Base-by-base conservation (phyloP, 1,140 invertebrate species). In the Diuraphis noxia region DNA sequence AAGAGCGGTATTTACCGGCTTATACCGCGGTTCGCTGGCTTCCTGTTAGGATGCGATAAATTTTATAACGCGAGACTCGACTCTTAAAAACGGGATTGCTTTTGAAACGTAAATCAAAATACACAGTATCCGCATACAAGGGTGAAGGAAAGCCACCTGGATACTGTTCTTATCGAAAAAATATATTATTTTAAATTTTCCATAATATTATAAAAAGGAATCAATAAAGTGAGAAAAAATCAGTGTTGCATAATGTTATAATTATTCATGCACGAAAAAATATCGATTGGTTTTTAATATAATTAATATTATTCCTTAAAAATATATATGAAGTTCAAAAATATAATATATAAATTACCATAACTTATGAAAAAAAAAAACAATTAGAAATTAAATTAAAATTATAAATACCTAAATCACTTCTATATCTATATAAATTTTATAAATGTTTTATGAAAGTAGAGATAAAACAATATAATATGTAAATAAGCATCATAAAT, bases 41-140 rank as follows among this genome's bases (percentile, higher is more conserved):
- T 91, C 41, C 89, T 82, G 89, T 91, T 91, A 25, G 72, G 77
- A 81, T 41, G 89, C 77, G 89, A 91, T 91, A 91, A 91, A 91
- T 91, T 91, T 52, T 30, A 43, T 17, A 91, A 38, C 41, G 89
- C 72, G 72, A 77, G 63, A 46, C 63, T 34, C 41, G 89, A 91
- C 89, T 91, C 89, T 82, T 81, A 91, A 91, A 90, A 91, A 81
- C 72, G 46, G 89, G 89, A 91, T 91, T 82, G 89, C 89, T 91
- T 91, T 91, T 52, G 77, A 91, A 82, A 91, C 89, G 89, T 91
- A 91, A 91, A 91, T 91, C 89, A 91, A 91, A 91, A 91, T 90
- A 81, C 77, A 52, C 25, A 3, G 38, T 1, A 88, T 63, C 52
- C 49, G 40, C 49, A 30, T 41, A 49, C 36, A 36, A 52, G 85